phyloP scores from a whole-genome alignment of 1,140 invertebrate genomes.

The Atopsyche davidsoni region DNA sequence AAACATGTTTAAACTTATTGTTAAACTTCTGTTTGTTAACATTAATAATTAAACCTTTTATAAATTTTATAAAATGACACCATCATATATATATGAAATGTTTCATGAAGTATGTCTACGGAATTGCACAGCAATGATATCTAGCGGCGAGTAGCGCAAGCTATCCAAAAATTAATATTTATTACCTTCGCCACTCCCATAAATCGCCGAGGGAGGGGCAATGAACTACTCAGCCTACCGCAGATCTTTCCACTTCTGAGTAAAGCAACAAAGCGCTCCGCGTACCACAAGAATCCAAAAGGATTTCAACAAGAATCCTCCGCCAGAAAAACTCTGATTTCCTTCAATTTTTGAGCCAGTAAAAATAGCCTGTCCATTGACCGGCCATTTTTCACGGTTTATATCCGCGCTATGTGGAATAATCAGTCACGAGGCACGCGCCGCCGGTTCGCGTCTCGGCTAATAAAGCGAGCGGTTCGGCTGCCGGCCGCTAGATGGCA shows the following conservation, averaged over 20 bases:
- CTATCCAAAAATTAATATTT: conserved; percentile 17
- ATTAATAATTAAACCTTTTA: no score
- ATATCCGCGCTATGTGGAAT: background rate
- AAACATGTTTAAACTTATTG: no score
- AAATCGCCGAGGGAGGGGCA: conserved; percentile 29
- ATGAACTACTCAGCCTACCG: conserved; percentile 19
- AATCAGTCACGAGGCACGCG: conserved; percentile 5
- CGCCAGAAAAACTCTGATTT: no score
- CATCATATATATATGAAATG: background rate
- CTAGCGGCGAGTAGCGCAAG: conserved; percentile 29
- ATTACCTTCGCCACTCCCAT: conserved; percentile 29
- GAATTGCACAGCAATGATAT: conserved; percentile 11
- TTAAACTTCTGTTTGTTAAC: no score
- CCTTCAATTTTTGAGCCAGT: no score
- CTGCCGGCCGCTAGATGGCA: conserved; percentile 34
- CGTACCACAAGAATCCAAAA: background rate
- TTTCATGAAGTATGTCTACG: conserved; percentile 2
- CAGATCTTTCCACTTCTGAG: conserved; percentile 24
- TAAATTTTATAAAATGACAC: background rate
- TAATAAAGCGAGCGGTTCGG: conserved; percentile 31
- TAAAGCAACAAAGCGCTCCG: conserved; percentile 9
- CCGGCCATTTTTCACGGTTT: no score
- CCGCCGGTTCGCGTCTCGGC: conserved; percentile 21
- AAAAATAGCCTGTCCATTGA: no score
- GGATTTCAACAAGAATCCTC: background rate